These are phyloP conservation scores for Macaca fascicularis DNA, from an alignment of 2,113 vertebrate genomes.

Conservation along the genomic window DNA sequence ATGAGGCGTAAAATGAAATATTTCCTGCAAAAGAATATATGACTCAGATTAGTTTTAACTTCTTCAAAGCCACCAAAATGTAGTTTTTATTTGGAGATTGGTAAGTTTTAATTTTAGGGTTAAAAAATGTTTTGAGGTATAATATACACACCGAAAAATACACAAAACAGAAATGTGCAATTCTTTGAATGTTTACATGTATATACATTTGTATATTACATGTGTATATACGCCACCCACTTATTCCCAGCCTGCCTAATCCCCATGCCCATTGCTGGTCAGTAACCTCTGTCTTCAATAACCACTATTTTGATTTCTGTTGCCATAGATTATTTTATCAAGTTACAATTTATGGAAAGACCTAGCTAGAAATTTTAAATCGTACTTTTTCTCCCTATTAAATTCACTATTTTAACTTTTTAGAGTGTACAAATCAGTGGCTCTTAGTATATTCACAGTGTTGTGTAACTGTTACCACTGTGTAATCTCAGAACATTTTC, in stretches of 20 bases:
- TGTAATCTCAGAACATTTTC: neutral
- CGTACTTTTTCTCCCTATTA: neutral
- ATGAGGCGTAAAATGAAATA: neutral
- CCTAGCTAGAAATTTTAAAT: slow-evolving; percentile 17
- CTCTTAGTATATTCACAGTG: neutral
- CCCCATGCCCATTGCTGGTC: neutral
- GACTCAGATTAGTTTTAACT: neutral
- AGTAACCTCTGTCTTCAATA: neutral
- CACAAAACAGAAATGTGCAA: neutral
- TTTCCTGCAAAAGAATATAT: neutral
- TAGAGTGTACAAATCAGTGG: neutral
- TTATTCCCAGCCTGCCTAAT: neutral
- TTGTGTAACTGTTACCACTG: neutral
- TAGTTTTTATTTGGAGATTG: neutral
- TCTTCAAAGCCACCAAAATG: neutral
- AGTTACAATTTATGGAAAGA: neutral
- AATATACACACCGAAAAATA: neutral
- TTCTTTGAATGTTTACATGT: neutral
- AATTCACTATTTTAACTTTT: neutral
- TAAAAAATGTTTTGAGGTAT: neutral
- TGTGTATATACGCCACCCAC: neutral
- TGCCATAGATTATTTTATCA: neutral
- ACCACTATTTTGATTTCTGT: neutral
- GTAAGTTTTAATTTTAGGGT: neutral
- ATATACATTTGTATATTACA: neutral